A percentile compares a stretch with the other conserved stretches of the same genome.
These are phyloP conservation scores for Palythoa caribaeorum DNA, from an alignment of 92 coral and sea anemone genomes.

Conservation along the genomic window DNA sequence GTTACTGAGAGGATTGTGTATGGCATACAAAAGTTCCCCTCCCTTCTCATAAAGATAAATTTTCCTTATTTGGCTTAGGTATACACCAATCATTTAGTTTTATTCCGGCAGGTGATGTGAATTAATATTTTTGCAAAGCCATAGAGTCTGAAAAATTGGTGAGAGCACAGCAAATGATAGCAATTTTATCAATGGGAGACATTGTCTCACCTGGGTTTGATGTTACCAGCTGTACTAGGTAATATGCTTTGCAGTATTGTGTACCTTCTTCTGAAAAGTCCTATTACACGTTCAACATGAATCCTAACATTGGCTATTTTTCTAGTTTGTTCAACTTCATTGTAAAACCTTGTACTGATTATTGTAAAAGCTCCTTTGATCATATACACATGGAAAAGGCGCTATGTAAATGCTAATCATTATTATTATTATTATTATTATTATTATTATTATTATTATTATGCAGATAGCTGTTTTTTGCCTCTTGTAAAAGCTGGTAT, in stretches of 20 bases:
- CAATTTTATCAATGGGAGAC: slow-evolving; percentile 25
- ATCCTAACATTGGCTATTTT: too few species aligned
- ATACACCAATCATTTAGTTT: slow-evolving; percentile 12
- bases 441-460: too few species aligned
- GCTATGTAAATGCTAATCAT: too few species aligned
- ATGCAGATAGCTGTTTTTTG: background rate
- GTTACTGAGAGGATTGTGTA: slow-evolving; percentile 5
- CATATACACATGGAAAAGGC: too few species aligned
- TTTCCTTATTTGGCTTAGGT: slow-evolving; percentile 2
- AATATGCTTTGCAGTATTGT: slow-evolving; percentile 33
- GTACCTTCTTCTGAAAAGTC: slow-evolving; percentile 3
- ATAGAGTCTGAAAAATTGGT: slow-evolving; percentile 40
- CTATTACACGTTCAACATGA: too few species aligned
- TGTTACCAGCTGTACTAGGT: slow-evolving; percentile 20
- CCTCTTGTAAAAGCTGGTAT: too few species aligned
- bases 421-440: too few species aligned
- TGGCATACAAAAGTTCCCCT: slow-evolving; percentile 15
- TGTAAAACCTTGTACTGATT: too few species aligned
- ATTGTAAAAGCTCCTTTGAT: too few species aligned
- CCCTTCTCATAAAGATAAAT: slow-evolving; percentile 9
- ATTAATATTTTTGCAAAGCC: slow-evolving; percentile 3
- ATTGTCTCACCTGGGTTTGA: slow-evolving; percentile 11
- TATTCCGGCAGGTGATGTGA: background rate
- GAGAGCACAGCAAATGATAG: slow-evolving; percentile 33
- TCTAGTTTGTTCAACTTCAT: too few species aligned